Evolutionary conservation across 1,140 invertebrate genomes (phyloP).

Genomic region (Armadillidium nasatum): DNA sequence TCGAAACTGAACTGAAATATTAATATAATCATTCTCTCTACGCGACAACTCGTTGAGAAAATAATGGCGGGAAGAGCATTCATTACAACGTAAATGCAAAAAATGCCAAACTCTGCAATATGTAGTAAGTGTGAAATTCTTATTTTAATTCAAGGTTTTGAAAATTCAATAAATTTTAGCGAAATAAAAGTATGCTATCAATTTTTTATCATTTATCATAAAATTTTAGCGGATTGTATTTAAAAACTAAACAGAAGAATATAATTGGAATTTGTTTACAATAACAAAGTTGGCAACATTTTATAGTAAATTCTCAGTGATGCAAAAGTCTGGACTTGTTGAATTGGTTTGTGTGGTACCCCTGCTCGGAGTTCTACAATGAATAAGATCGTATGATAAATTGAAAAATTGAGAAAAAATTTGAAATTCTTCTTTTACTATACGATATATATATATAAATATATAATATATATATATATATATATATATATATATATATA

Average conservation of each 20-base stretch:
- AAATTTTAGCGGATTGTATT: neutral
- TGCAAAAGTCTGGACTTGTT: constrained; percentile 1
- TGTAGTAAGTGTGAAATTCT: neutral
- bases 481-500: constrained; percentile 12
- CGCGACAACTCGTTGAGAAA: neutral
- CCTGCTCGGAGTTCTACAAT: neutral
- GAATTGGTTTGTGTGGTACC: neutral
- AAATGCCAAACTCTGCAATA: neutral
- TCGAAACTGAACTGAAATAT: too few relatives aligned
- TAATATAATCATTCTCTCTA: too few relatives aligned
- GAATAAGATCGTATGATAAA: neutral
- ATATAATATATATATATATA: neutral
- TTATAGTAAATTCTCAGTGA: constrained; percentile 12
- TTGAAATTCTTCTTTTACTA: neutral
- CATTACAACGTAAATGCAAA: neutral
- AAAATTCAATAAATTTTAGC: neutral
- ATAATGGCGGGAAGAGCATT: constrained; percentile 7
- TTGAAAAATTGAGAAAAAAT: neutral
- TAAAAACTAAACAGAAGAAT: neutral
- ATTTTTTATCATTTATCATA: neutral
- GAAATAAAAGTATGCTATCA: neutral
- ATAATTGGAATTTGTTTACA: neutral
- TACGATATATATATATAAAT: neutral
- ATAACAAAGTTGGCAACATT: neutral
- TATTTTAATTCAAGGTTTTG: neutral